phyloP scores from a whole-genome alignment of 2,888 invertebrate species.

The Microchrysa polita region DNA sequence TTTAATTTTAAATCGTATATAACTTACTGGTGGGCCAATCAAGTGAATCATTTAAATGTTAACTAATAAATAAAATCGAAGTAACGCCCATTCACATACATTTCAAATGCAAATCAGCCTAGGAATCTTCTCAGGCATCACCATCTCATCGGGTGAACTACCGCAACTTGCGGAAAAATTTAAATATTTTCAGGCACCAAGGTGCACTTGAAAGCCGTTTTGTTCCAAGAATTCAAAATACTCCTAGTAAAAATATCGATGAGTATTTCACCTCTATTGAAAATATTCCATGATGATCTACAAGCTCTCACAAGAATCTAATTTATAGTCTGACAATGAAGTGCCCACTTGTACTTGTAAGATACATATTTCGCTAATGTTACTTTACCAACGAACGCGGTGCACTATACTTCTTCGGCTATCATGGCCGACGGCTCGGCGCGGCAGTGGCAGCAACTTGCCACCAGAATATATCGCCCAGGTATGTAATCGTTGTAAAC shows the following conservation, averaged over 20 bases:
- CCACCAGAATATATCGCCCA: conserved; percentile 7
- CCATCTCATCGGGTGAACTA: too few species aligned
- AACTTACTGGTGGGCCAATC: neutral
- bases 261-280: neutral
- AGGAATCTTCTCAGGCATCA: too few species aligned
- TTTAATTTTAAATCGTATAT: too few species aligned
- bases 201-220: neutral
- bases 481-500: conserved; percentile 17
- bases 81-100: too few species aligned
- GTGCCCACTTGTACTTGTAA: conserved; percentile 37
- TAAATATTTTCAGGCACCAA: conserved; percentile 4
- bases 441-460: neutral
- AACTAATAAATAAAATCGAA: too few species aligned
- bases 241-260: neutral
- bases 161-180: conserved; percentile 18
- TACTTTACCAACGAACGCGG: neutral
- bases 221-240: conserved; percentile 17
- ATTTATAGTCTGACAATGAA: conserved; percentile 37
- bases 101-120: too few species aligned
- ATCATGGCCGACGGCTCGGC: neutral
- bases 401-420: too few species aligned
- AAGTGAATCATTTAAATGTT: too few species aligned
- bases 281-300: conserved; percentile 11
- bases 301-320: conserved; percentile 28
- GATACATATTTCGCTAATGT: conserved; percentile 37